Conservation (phyloP, 2,888 invertebrate genomes). For the Eupeodes luniger region DNA sequence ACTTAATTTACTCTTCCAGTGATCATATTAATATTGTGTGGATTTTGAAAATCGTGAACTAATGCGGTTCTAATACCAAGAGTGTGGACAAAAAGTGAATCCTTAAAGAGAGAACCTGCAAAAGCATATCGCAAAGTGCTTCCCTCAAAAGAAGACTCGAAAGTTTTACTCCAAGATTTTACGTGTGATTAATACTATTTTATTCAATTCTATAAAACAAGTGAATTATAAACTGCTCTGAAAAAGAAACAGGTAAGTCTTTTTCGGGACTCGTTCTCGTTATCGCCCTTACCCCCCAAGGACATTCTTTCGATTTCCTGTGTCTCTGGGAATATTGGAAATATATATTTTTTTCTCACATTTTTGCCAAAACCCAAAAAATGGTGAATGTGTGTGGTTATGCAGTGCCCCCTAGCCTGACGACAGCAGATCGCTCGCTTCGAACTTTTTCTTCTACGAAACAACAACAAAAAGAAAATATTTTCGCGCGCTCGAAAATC, state of each 20-base stretch:
- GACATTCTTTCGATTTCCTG: conserved; percentile 19
- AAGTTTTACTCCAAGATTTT: not conserved
- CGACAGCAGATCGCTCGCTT: conserved; percentile 61
- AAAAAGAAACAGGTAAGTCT: conserved; percentile 24
- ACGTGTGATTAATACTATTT: not conserved
- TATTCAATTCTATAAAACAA: not conserved
- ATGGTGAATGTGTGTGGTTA: conserved; percentile 49
- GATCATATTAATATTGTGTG: conserved; percentile 3
- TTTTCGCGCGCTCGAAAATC: conserved; percentile 83
- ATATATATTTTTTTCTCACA: conserved; percentile 11
- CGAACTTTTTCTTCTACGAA: conserved; percentile 47
- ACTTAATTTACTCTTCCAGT: not conserved
- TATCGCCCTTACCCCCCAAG: conserved; percentile 15
- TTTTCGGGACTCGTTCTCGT: not conserved
- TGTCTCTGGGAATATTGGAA: too few relatives aligned
- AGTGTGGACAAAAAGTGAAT: conserved; percentile 40
- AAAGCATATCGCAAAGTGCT: conserved; percentile 43
- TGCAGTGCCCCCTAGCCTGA: conserved; percentile 69
- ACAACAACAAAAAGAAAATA: conserved; percentile 27
- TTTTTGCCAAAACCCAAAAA: conserved; percentile 32
- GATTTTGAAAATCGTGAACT: not conserved
- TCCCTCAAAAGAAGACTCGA: not conserved
- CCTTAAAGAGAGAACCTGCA: not conserved
- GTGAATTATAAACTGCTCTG: conserved; percentile 11
- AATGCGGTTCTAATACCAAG: not conserved